Base-by-base conservation (phyloP, 2,888 invertebrate genomes). In the Abrostola triplasia region DNA sequence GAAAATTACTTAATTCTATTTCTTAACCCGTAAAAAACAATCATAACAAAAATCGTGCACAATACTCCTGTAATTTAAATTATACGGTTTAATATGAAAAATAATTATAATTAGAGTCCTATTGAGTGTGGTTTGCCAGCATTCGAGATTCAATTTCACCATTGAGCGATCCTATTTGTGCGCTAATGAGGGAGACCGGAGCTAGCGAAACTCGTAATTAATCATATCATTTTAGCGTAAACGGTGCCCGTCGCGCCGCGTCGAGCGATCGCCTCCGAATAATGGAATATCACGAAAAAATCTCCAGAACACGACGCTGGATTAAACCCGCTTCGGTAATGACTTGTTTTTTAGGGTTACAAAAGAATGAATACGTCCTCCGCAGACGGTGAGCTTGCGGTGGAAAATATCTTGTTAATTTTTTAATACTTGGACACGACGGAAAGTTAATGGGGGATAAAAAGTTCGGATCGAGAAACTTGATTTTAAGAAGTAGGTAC, bases 321-420 rank as follows among this genome's bases (percentile, higher is more conserved):
- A 90, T 90, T 92, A 88, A 91, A 91, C 93, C 87, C 89, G 91
- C 88, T 86, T 85, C 90, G 90, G 88, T 94, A 94, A 94, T 94
- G 94, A 94, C 94, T 94, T 94, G 94, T 94, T 94, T 94, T 94
- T 93, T 91, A 92, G 92, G 92, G 92, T 94, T 92, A 91, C 90
- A 90, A 93, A 88, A 93, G 92, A 92, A 89, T 89, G 91, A 91
- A 92, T 91, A 90, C 92, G 94, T 94, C 94, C 90, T 90, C 82
- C 80, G 83, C 94, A 94, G 94, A 90, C 92, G 90, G 87, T 86
- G 87, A 83, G 83, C 72, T 80, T 70, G 82, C 83, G 79, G 70
- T 77, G 66, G 81, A 83, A 77, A 81, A 86, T 84, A 87, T 90
- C 90, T 90, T 92, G 90, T 92, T 92, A 90, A 90, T 92, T 92